Base-by-base conservation (phyloP, 2,113 vertebrate genomes). In the Corapipo altera region DNA sequence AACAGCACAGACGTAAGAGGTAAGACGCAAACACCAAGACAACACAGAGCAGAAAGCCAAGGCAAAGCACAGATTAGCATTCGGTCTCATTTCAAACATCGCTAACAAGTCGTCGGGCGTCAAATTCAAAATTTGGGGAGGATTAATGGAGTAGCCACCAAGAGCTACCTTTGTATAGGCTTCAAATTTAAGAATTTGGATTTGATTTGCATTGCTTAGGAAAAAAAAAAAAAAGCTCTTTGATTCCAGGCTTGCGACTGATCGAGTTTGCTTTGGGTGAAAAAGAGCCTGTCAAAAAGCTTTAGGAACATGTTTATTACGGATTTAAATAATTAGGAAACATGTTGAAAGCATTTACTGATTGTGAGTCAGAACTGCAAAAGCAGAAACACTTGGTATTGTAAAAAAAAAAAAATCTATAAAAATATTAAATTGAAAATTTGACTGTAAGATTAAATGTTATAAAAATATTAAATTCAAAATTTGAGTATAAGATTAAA, bases 31-130 rank as follows among this genome's bases (percentile, higher is more conserved):
- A 98, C 98, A 98, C 97, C 97, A 95, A 98, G 98, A 98, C 98
- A 98, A 99, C 98, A 99, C 98, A 99, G 98, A 99, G 99, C 98
- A 99, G 98, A 99, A 99, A 99, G 99, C 98, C 98, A 99, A 99
- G 98, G 99, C 99, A 99, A 99, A 99, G 99, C 98, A 99, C 98
- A 98, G 98, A 99, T 99, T 98, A 99, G 98, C 98, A 97, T 98
- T 98, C 97, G 98, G 98, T 98, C 97, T 98, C 98, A 93, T 98
- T 97, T 97, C 86, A 93, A 97, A 97, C 96, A 77, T 84, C 23
- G 78, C 84, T 96, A 95, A 97, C 95, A 96, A 95, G 94, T 24
- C 12, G 88, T 51, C 4, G 74, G 93, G 88, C 2, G 86, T 93
- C 55, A 88, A 73, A 94, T 89, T 92, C 96, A 82, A 48, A 93